phyloP scores from a whole-genome alignment of 2,113 vertebrate genomes.

The Leuciscus idus region DNA sequence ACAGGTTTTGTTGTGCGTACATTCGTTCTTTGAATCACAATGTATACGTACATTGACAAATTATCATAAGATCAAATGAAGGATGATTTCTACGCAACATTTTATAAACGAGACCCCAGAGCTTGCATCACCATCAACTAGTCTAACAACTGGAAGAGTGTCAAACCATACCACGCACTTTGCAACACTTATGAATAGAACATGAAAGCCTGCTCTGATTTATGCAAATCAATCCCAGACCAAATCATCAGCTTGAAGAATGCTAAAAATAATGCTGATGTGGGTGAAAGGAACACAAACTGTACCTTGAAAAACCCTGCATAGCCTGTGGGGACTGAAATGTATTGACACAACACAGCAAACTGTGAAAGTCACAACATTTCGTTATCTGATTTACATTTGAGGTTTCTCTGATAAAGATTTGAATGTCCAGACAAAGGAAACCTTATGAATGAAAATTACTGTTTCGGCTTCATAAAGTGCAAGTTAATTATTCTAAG shows the following conservation, averaged over 20 bases:
- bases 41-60: no score
- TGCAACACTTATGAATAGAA: slow-evolving; percentile 14
- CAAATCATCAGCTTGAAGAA: slow-evolving; percentile 15
- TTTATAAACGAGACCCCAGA: background rate
- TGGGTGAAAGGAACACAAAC: background rate
- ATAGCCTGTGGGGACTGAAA: background rate
- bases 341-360: background rate
- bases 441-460: background rate
- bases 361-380: background rate
- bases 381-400: background rate
- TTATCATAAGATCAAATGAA: no score
- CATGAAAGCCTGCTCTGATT: slow-evolving; percentile 4
- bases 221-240: slow-evolving; percentile 20
- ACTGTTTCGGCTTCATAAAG: slow-evolving; percentile 8
- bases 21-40: no score
- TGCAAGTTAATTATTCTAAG: slow-evolving; percentile 41
- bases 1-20: no score
- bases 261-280: slow-evolving; percentile 4
- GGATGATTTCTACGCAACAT: no score
- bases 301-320: slow-evolving; percentile 1
- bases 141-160: slow-evolving; percentile 2
- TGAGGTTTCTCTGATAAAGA: slow-evolving; percentile 3
- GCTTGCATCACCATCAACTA: background rate
- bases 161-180: slow-evolving; percentile 13
- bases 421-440: background rate